Evolutionary conservation across 1,140 invertebrate genomes (phyloP), one percentile per base, ranked within the genome.

Genomic region (Drosophila aff.): DNA sequence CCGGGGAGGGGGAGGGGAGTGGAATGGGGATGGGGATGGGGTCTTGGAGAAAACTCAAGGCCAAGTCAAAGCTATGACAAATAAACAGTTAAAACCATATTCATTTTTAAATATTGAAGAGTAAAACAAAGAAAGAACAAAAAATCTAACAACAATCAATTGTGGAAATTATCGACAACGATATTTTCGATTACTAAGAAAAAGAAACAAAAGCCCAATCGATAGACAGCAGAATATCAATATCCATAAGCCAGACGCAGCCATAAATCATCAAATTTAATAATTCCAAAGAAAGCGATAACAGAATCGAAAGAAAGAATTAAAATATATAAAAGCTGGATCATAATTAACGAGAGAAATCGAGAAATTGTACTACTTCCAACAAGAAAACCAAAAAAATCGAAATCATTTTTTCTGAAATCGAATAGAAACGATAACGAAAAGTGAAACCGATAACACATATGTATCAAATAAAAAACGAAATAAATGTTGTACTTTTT

Each of bases 391-490:
- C 11, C 38, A 5, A 40, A 43, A 43, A 36, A 36, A 36, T 36
- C 0, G 10, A 10, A 36, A 0, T 33, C 11, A 33, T 33, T 11
- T 11, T 33, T 33, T 3, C 33, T 33, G 0, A 16, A 49, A 49
- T 23, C 18, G 0, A 49, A 15, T 6, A 23, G 6, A 50, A 26
- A 18, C 5, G 1, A 18, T 33, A 11, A 33, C 2, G 21, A 5
- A 41, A n/a, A n/a, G 3, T 26, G 2, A 11, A 43, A 33, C 5
- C 8, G 18, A 47, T 33, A 44, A 58, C 16, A 58, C 16, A 21
- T 21, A 21, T 21, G 21, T 21, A 76, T 11, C 0, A 66, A 62
- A 58, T 13, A 53, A 78, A 71, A 64, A 71, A 52, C 43, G 2
- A 23, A 36, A 49, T 50, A 18, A 33, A 52, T 52, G 52, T 26